Conservation (phyloP, 2,888 invertebrate genomes). For the Archips crataeganus region DNA sequence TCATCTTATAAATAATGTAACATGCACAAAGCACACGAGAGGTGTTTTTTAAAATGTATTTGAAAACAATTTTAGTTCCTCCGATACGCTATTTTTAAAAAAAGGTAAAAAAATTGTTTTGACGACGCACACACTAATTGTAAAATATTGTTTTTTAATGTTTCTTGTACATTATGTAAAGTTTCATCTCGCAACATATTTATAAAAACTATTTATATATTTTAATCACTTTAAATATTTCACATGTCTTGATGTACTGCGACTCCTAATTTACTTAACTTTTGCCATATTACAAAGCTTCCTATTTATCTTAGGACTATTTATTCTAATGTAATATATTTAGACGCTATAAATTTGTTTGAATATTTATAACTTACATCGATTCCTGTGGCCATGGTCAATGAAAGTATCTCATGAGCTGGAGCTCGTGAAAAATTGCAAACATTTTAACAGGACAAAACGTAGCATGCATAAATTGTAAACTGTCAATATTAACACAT, state of each 20-base stretch:
- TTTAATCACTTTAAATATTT: constrained; percentile 31
- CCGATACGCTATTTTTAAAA: constrained; percentile 7
- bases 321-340: constrained; percentile 39
- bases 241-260: constrained; percentile 34
- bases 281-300: constrained; percentile 44
- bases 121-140: constrained; percentile 52
- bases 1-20: constrained; percentile 48
- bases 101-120: constrained; percentile 1
- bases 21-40: constrained; percentile 47
- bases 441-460: neutral
- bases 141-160: constrained; percentile 51
- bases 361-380: constrained; percentile 27
- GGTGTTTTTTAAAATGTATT: constrained; percentile 31
- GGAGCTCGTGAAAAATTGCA: constrained; percentile 20
- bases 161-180: constrained; percentile 73
- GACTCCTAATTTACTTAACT: constrained; percentile 38
- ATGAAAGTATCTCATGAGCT: constrained; percentile 13
- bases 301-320: constrained; percentile 42
- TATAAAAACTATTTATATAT: constrained; percentile 41
- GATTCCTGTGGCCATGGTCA: constrained; percentile 29
- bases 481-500: neutral
- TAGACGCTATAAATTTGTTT: constrained; percentile 34
- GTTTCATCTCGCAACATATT: constrained; percentile 54
- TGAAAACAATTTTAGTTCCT: constrained; percentile 29
- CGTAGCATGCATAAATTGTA: neutral